phyloP scores from a whole-genome alignment of 1,140 invertebrate species.

The Bombus polaris region DNA sequence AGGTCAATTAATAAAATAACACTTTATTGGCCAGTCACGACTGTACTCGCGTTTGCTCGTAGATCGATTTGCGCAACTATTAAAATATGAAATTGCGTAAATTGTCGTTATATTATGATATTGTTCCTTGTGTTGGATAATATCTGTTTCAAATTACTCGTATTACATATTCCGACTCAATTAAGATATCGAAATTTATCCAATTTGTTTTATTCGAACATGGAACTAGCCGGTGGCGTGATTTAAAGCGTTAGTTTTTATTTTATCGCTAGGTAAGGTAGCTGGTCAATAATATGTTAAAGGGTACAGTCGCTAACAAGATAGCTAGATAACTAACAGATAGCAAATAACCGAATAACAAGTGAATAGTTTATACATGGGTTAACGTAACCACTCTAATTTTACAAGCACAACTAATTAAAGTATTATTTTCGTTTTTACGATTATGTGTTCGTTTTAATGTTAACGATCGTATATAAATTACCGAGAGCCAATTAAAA shows the following conservation, averaged over 20 bases:
- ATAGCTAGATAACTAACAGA: background rate
- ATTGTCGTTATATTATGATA: background rate
- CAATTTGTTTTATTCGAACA: background rate
- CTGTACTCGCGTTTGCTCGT: background rate
- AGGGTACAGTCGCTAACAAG: too few relatives aligned
- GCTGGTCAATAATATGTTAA: background rate
- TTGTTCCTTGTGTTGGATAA: too few relatives aligned
- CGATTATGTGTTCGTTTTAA: too few relatives aligned
- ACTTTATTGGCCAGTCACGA: too few relatives aligned
- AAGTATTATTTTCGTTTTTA: background rate
- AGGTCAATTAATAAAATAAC: too few relatives aligned
- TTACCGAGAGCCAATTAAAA: background rate
- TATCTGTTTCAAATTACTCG: background rate
- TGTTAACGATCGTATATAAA: background rate
- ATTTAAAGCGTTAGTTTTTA: background rate
- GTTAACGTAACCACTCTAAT: background rate
- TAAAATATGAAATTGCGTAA: background rate
- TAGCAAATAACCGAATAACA: background rate
- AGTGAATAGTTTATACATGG: background rate
- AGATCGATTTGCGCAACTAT: background rate
- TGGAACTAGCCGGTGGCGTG: background rate
- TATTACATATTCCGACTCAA: accelerated
- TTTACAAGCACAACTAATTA: background rate
- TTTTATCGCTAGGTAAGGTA: background rate
- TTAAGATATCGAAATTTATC: background rate